Evolutionary conservation across 2,888 invertebrate genomes (phyloP).

Genomic region (Ligdia adustata): DNA sequence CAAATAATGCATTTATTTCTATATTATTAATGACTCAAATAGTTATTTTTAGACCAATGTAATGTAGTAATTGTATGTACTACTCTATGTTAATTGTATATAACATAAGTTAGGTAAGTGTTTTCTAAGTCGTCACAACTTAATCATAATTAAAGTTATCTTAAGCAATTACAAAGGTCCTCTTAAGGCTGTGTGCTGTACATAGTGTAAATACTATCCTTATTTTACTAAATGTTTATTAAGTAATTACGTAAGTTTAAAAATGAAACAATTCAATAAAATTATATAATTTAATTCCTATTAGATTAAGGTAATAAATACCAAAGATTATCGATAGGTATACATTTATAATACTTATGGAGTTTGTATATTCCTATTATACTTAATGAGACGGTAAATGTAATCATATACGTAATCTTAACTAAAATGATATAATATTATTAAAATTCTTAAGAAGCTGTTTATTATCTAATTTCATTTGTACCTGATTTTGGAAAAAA

Average conservation of each 20-base stretch:
- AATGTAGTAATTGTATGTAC: too few relatives aligned
- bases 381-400: too few relatives aligned
- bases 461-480: too few relatives aligned
- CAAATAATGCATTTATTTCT: conserved; percentile 35
- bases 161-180: conserved; percentile 60
- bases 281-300: conserved; percentile 3
- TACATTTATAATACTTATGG: too few relatives aligned
- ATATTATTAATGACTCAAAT: conserved; percentile 13
- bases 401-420: too few relatives aligned
- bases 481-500: too few relatives aligned
- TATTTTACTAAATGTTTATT: conserved; percentile 37
- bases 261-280: neutral
- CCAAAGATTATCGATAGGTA: too few relatives aligned
- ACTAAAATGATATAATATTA: too few relatives aligned
- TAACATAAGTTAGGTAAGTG: conserved; percentile 33
- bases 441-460: too few relatives aligned
- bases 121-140: conserved; percentile 62
- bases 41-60: too few relatives aligned
- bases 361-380: too few relatives aligned
- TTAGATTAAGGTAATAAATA: conserved; percentile 3
- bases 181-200: conserved; percentile 71
- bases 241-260: neutral
- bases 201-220: conserved; percentile 70
- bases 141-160: conserved; percentile 35
- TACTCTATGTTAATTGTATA: too few relatives aligned